phyloP scores from a whole-genome alignment of 2,888 invertebrate genomes.

The Dasypogon diadema region DNA sequence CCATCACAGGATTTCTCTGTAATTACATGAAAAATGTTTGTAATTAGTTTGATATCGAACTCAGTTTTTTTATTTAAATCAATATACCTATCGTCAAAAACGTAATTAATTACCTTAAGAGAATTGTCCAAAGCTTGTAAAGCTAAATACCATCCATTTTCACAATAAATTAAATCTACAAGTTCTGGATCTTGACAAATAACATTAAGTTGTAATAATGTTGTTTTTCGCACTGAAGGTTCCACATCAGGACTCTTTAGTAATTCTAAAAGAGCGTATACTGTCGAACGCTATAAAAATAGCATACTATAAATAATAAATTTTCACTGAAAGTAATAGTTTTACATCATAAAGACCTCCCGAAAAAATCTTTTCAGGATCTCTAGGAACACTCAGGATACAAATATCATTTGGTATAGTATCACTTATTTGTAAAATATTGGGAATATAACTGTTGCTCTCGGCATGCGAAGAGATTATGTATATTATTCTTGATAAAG shows the following conservation, averaged over 20 bases:
- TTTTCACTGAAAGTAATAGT: not conserved
- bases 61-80: not conserved
- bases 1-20: slow-evolving; percentile 55
- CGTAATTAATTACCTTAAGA: slow-evolving; percentile 54
- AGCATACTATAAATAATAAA: not conserved
- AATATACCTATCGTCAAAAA: not conserved
- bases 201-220: slow-evolving; percentile 63
- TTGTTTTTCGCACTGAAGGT: slow-evolving; percentile 63
- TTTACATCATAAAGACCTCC: slow-evolving; percentile 58
- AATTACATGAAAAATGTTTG: not conserved
- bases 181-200: slow-evolving; percentile 62
- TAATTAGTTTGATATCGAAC: no score
- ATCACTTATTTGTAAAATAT: slow-evolving; percentile 60
- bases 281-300: slow-evolving; percentile 38
- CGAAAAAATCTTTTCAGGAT: slow-evolving; percentile 60
- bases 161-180: slow-evolving; percentile 59
- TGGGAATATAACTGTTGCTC: slow-evolving; percentile 59
- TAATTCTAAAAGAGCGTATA: slow-evolving; percentile 61
- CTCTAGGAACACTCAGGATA: slow-evolving; percentile 58
- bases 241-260: slow-evolving; percentile 62
- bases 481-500: slow-evolving; percentile 61
- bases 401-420: slow-evolving; percentile 62
- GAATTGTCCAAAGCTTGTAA: slow-evolving; percentile 61
- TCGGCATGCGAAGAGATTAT: slow-evolving; percentile 59
- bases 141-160: slow-evolving; percentile 59